Base-by-base conservation (phyloP, 37 sponge, comb jelly and placozoan genomes). In the Chondrosia reniformis region DNA sequence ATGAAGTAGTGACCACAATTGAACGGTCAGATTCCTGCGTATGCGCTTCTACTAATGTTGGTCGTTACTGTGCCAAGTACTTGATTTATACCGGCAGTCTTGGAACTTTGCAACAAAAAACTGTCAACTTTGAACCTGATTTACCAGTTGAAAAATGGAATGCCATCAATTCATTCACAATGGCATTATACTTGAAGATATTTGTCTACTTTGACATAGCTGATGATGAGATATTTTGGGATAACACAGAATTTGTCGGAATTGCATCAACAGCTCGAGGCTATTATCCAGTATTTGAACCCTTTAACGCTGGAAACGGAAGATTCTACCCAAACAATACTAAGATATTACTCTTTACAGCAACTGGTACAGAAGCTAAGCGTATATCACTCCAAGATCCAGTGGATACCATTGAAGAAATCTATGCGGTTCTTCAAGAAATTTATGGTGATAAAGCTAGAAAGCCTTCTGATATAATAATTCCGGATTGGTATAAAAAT, bases 21-120 rank as follows among this genome's bases (percentile, higher is more conserved):
- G 57, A 85, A 22, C 82, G 79, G 80, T 78, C 64, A 32, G 77
- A 85, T 27, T 42, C 72, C 0, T 85, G 87, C 76, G 91, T 90
- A n/a, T 89, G 90, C 79, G 83, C 46, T 1, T 52, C 54, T 19
- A 81, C 36, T 0, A 33, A 40, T 5, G 19, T 7, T 9, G 36
- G 39, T 31, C 32, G 7, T 3, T 84, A 84, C 81, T 84, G 85
- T 72, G 81, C 71, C 0, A 44, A 43, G 9, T 67, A 79, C 30
- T 52, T 72, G 34, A 77, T 89, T 0, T 2, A 69, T 31, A 89
- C 89, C 6, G 80, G 80, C 54, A 84, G 85, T 38, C 34, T 80
- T 1, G 85, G 89, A 37, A 84, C 83, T 4, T 77, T 88, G 1
- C 84, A 80, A 27, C 54, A 75, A 28, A 37, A 65, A 38, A 76